These are phyloP conservation scores for Syncerus caffer DNA, from an alignment of 2,797 vertebrate species.

Conservation along the genomic window DNA sequence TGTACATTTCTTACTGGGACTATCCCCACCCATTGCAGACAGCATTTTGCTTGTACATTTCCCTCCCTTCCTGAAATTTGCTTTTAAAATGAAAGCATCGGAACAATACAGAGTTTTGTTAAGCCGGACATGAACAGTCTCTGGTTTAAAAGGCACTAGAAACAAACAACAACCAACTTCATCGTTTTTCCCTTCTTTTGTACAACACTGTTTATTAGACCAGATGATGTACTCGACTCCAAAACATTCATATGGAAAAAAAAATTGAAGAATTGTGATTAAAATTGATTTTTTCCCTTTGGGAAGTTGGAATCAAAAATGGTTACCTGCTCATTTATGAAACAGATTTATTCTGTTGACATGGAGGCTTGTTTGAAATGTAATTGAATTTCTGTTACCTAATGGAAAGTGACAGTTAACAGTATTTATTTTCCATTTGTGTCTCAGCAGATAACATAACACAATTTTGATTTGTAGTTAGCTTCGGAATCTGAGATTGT, in stretches of 20 bases:
- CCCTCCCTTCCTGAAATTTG: slow-evolving; percentile 46
- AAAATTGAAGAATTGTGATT: slow-evolving; percentile 94
- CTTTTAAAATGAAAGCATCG: not conserved
- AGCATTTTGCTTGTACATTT: not conserved
- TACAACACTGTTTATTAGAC: slow-evolving; percentile 89
- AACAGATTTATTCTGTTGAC: slow-evolving; percentile 97
- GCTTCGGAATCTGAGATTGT: slow-evolving; percentile 88
- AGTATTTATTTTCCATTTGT: slow-evolving; percentile 92
- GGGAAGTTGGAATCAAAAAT: slow-evolving; percentile 96
- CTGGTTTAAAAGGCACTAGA: slow-evolving; percentile 81
- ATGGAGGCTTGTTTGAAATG: slow-evolving; percentile 97
- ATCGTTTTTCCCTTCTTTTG: slow-evolving; percentile 77
- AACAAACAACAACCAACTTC: slow-evolving; percentile 82
- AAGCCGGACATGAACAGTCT: slow-evolving; percentile 61
- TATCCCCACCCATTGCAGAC: not conserved
- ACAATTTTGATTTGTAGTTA: slow-evolving; percentile 90
- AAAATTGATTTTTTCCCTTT: slow-evolving; percentile 97
- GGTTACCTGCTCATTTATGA: slow-evolving; percentile 97
- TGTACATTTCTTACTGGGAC: not conserved
- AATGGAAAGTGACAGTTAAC: slow-evolving; percentile 96
- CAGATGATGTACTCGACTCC: slow-evolving; percentile 88
- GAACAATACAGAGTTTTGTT: slow-evolving; percentile 32
- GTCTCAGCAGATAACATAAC: slow-evolving; percentile 93
- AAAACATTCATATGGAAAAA: slow-evolving; percentile 91
- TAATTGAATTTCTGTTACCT: slow-evolving; percentile 97